Conservation (phyloP, 2,888 invertebrate genomes). For the Callyntrura guangdongensis region DNA sequence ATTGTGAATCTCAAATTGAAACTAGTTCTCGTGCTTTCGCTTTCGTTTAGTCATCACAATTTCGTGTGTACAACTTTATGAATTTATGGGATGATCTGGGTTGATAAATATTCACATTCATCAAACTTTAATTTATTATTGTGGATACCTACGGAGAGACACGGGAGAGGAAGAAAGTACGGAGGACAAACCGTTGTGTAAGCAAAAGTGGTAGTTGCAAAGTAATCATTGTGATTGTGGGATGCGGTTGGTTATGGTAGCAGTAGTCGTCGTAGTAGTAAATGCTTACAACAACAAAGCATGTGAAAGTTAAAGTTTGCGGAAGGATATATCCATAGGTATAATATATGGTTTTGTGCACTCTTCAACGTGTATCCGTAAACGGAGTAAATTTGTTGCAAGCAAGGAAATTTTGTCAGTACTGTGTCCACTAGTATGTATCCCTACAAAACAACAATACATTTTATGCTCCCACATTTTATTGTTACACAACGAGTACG, state of each 20-base stretch:
- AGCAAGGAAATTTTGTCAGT: constrained; percentile 65
- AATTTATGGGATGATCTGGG: constrained; percentile 75
- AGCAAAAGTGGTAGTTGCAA: neutral
- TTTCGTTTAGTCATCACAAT: constrained; percentile 68
- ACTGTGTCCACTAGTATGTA: constrained; percentile 22
- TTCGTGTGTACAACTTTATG: constrained; percentile 73
- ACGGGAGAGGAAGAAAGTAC: neutral
- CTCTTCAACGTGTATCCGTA: constrained; percentile 59
- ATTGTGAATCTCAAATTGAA: constrained; percentile 67
- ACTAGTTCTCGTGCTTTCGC: constrained; percentile 37
- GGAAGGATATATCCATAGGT: too few relatives aligned
- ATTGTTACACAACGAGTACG: neutral
- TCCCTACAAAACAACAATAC: neutral
- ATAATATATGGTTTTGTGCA: constrained; percentile 56
- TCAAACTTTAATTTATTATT: constrained; percentile 77
- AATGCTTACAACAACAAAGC: constrained; percentile 50
- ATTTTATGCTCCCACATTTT: neutral
- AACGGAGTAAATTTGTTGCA: constrained; percentile 50
- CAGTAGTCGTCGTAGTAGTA: too few relatives aligned
- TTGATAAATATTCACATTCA: constrained; percentile 79
- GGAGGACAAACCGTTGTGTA: constrained; percentile 5
- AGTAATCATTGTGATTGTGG: constrained; percentile 61
- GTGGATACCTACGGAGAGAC: neutral
- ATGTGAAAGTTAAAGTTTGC: constrained; percentile 46
- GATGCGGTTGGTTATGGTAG: constrained; percentile 4